Evolutionary conservation across 2,888 invertebrate genomes (phyloP).

Genomic region (Drosophila anomalata): DNA sequence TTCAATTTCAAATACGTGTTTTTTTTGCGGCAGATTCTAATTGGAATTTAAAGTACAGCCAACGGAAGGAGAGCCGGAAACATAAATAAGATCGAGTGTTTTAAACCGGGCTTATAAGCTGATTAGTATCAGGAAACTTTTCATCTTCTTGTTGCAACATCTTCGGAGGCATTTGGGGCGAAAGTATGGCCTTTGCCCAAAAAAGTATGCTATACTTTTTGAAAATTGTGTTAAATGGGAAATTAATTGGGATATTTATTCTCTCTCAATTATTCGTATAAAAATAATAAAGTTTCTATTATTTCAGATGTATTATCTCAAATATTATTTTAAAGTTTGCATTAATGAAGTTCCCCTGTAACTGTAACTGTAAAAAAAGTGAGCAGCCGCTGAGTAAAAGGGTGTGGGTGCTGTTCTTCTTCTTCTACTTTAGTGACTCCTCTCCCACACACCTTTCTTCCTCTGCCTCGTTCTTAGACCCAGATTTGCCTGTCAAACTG

Average conservation of each 20-base stretch:
- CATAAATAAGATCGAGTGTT: neutral
- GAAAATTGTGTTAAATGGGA: neutral
- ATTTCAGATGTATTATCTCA: neutral
- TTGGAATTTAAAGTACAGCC: conserved; percentile 1
- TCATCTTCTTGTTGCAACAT: too few relatives aligned
- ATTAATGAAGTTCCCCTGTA: conserved; percentile 7
- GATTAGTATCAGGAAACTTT: neutral
- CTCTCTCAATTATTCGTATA: neutral
- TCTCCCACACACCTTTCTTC: neutral
- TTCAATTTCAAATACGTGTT: neutral
- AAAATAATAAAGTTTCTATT: neutral
- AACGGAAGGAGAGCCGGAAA: neutral
- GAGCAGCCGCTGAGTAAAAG: conserved; percentile 8
- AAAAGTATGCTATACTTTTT: conserved; percentile 1
- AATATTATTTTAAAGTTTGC: neutral
- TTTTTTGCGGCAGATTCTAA: conserved; percentile 2
- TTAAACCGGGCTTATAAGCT: neutral
- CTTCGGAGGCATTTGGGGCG: neutral
- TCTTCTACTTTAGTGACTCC: neutral
- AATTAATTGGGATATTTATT: neutral
- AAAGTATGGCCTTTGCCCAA: neutral
- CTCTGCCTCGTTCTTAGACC: conserved; percentile 13
- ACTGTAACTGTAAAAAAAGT: conserved; percentile 8
- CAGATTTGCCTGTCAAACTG: conserved; percentile 43
- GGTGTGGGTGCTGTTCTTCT: conserved; percentile 19